Percentiles rank a stretch among this genome's conserved stretches.
These are phyloP conservation scores for Distichodus sexfasciatus DNA, from an alignment of 2,797 vertebrate genomes.

Conservation along the genomic window DNA sequence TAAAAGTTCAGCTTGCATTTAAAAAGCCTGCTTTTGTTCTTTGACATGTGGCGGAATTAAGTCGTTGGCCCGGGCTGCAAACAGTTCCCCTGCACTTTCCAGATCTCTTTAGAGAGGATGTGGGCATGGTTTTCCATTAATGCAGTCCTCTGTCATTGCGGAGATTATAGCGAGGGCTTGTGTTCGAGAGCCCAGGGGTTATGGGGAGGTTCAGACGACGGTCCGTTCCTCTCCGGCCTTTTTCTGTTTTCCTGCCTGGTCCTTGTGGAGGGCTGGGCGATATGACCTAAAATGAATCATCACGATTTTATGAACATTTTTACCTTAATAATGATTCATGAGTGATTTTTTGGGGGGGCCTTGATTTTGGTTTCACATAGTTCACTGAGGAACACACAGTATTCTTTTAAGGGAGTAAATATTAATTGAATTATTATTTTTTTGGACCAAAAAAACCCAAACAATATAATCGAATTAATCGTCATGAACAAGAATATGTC, in stretches of 20 bases:
- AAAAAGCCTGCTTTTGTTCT: conserved; percentile 69
- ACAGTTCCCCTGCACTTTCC: conserved; percentile 55
- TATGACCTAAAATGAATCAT: too few species aligned
- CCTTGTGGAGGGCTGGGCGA: too few species aligned
- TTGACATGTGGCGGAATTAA: conserved; percentile 48
- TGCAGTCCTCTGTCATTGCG: conserved; percentile 59
- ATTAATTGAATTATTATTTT: too few species aligned
- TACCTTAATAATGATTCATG: too few species aligned
- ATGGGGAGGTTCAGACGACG: conserved; percentile 45
- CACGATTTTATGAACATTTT: too few species aligned
- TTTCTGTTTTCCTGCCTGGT: conserved; percentile 16
- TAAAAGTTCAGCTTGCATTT: conserved; percentile 62
- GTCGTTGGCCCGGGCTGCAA: conserved; percentile 52
- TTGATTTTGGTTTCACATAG: too few species aligned
- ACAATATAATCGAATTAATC: too few species aligned
- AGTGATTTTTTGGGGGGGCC: too few species aligned
- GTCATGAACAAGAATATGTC: too few species aligned
- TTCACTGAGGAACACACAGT: too few species aligned
- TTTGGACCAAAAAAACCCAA: too few species aligned
- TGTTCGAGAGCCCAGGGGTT: conserved; percentile 49
- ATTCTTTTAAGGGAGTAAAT: too few species aligned
- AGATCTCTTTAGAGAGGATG: conserved; percentile 68
- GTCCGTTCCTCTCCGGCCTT: conserved; percentile 11
- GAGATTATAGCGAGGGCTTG: conserved; percentile 54
- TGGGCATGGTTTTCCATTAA: conserved; percentile 57